A percentile compares a stretch with the other conserved stretches of the same genome.
Conservation (phyloP, 1,140 invertebrate species). For the Dreissena rostriformis region DNA sequence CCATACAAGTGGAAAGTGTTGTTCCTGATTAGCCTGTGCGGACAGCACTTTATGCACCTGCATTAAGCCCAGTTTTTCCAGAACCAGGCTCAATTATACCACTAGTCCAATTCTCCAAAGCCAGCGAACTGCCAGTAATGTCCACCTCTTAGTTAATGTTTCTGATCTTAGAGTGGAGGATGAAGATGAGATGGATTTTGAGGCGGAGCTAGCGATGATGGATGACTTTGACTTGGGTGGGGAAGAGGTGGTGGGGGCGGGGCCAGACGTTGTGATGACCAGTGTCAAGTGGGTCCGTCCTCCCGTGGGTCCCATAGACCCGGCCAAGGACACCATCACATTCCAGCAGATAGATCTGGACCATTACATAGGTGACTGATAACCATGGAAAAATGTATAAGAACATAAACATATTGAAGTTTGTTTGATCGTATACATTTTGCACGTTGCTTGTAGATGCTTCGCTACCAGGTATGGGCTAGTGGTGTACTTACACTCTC, state of each 20-base stretch:
- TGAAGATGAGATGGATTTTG: slow-evolving; percentile 75
- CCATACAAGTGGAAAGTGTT: no score
- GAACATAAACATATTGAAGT: neutral
- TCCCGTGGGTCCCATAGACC: slow-evolving; percentile 84
- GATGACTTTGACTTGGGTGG: slow-evolving; percentile 76
- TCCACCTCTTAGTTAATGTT: neutral
- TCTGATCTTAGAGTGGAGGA: slow-evolving; percentile 43
- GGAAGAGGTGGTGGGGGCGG: slow-evolving; percentile 48
- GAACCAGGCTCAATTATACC: no score
- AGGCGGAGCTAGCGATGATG: slow-evolving; percentile 78
- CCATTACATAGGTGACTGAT: slow-evolving; percentile 89
- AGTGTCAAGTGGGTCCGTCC: slow-evolving; percentile 85
- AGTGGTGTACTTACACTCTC: no score
- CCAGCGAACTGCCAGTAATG: no score
- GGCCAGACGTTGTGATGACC: slow-evolving; percentile 64
- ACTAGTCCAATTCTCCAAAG: no score
- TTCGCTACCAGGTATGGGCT: no score
- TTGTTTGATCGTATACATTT: neutral
- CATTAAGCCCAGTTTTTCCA: no score
- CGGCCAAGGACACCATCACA: slow-evolving; percentile 87
- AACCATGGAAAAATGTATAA: neutral
- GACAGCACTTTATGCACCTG: no score
- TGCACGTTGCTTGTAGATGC: neutral
- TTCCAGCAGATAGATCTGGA: slow-evolving; percentile 89
- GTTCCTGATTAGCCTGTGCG: no score